Base-by-base conservation (phyloP, 2,888 invertebrate genomes). In the Hydriomena furcata region DNA sequence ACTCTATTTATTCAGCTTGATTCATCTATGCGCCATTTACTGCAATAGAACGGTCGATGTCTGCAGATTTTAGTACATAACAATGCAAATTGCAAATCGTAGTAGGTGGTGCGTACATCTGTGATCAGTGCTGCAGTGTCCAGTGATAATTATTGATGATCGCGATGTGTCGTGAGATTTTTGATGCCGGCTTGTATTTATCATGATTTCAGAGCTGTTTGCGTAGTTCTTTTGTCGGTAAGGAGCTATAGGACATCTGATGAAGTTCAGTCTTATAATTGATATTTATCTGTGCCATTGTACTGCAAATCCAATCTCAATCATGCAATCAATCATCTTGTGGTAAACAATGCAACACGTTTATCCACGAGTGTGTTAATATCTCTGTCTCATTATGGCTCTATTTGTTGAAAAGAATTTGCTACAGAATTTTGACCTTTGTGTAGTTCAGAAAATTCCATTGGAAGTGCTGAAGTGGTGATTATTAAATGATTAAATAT, bases 1-100 rank as follows among this genome's bases (percentile, higher is more conserved):
- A 79, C 71, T 82, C 66, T 84, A 85, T 86, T 86, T 88, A 84
- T 82, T 86, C 82, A 82, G 77, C 76, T 85, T 81, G 79, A 84
- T 79, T 83, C 76, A 82, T 77, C 79, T 87, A 85, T 88, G 84
- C 89, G 89, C 89, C 89, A 89, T 89, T 89, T 78, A 81, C 79
- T 86, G 79, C 82, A 84, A 79, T 83, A 85, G 76, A 84, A 76
- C 75, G 71, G 69, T 69, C 63, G 62, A 73, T 80, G 79, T 79
- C 76, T 81, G 77, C 73, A 72, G 71, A 77, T 82, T 78, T 78
- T 68, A 76, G 76, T 71, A 70, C 71, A 66, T 76, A 74, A 73
- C 71, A 76, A 76, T 76, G 50, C 78, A 76, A 76, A 79, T 73
- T 73, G 60, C 63, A 49, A 57, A 65, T 62, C 60, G 61, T 62